Evolutionary conservation across 2,113 vertebrate species (phyloP).

Genomic region (Mobula birostris): DNA sequence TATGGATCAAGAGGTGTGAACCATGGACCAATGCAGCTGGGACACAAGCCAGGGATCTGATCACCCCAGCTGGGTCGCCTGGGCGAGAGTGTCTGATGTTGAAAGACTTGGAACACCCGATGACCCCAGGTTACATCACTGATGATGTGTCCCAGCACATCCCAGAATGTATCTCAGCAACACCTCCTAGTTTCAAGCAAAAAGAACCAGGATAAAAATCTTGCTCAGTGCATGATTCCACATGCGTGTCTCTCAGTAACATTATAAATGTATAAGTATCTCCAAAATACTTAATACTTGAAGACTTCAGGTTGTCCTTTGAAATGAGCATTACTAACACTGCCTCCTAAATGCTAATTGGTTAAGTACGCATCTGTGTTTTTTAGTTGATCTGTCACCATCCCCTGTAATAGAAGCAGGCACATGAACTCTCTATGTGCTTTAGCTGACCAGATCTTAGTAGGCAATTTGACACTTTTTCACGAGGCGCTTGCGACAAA

Average conservation of each 20-base stretch:
- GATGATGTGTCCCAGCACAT: no score
- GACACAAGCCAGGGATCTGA: no score
- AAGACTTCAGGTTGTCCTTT: background rate
- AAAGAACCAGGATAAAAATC: background rate
- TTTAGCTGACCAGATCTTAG: constrained; percentile 3
- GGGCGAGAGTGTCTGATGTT: no score
- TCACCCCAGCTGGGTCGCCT: no score
- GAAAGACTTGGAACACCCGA: no score
- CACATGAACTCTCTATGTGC: background rate
- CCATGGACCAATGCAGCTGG: no score
- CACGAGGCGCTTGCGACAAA: background rate
- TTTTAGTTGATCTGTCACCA: background rate
- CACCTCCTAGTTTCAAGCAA: background rate
- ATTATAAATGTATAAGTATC: background rate
- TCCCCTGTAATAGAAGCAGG: constrained; percentile 29
- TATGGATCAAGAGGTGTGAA: no score
- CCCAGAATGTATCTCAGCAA: no score
- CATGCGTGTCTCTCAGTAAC: background rate
- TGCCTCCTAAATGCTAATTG: constrained; percentile 15
- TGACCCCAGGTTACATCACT: no score
- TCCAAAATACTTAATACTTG: background rate
- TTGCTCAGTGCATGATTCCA: background rate
- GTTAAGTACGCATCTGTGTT: background rate
- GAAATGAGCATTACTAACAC: background rate
- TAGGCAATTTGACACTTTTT: background rate